Evolutionary conservation across 2,113 vertebrate genomes (phyloP).

Genomic region (Daphoenositta chrysoptera): DNA sequence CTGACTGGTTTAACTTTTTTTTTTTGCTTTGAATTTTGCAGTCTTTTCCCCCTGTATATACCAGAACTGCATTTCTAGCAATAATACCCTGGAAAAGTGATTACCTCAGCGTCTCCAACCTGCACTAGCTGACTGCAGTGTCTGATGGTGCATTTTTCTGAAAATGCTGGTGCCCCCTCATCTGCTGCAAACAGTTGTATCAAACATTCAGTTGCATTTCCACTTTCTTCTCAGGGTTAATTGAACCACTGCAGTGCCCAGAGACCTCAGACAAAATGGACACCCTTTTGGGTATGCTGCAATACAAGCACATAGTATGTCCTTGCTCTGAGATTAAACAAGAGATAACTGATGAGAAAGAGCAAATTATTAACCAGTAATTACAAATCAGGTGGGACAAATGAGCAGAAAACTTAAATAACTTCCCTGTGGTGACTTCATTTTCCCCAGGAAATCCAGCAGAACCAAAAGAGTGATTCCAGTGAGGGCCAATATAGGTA

Average conservation of each 20-base stretch:
- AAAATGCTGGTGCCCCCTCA: background rate
- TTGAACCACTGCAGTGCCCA: background rate
- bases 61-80: slow-evolving; percentile 15
- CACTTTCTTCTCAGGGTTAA: background rate
- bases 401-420: background rate
- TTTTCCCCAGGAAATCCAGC: background rate
- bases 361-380: background rate
- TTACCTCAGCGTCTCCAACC: background rate
- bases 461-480: background rate
- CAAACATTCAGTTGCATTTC: background rate
- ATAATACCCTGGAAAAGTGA: background rate
- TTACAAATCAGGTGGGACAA: background rate
- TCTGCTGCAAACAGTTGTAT: background rate
- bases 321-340: background rate
- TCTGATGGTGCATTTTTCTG: background rate
- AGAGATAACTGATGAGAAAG: background rate
- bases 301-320: background rate
- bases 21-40: background rate
- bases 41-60: background rate
- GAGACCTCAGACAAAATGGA: background rate
- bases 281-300: background rate
- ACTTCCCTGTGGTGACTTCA: background rate
- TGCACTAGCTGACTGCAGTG: background rate
- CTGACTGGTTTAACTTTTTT: background rate
- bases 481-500: background rate